Percentiles rank a stretch among this genome's conserved stretches.
These are phyloP conservation scores for Hyaena hyaena DNA, from an alignment of 2,113 vertebrate species.

Conservation along the genomic window DNA sequence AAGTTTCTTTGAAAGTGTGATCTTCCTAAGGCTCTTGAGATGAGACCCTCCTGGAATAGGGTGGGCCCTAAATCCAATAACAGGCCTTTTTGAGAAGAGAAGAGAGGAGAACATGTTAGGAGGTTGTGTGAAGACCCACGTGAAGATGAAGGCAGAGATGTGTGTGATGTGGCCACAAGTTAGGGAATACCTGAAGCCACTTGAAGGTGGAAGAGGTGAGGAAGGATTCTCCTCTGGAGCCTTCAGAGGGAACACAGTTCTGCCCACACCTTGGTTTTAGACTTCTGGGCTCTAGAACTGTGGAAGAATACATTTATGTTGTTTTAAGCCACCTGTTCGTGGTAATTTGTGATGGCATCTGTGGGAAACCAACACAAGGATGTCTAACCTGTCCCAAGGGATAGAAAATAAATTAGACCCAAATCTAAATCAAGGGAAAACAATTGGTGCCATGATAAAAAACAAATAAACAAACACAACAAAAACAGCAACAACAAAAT, in stretches of 20 bases:
- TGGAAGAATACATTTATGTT: neutral
- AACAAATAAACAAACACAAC: neutral
- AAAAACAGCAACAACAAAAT: neutral
- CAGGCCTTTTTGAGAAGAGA: neutral
- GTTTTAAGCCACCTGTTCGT: neutral
- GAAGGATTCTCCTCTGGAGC: neutral
- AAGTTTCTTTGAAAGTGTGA: neutral
- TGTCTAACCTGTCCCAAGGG: neutral
- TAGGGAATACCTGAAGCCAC: neutral
- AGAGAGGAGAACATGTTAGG: neutral
- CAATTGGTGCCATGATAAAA: neutral
- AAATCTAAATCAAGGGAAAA: neutral
- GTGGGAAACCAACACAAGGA: neutral
- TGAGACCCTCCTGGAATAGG: neutral
- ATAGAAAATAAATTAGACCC: neutral
- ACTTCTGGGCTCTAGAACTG: neutral
- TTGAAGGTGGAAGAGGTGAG: too few relatives aligned
- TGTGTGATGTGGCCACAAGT: too few relatives aligned
- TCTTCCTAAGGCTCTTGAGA: neutral
- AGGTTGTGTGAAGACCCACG: fast-evolving
- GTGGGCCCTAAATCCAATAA: neutral
- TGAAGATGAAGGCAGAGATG: neutral
- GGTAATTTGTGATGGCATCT: neutral
- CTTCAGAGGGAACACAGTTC: neutral
- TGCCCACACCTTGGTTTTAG: neutral